These are phyloP conservation scores for Cyclina sinensis DNA, from an alignment of 1,140 invertebrate genomes.

Conservation along the genomic window DNA sequence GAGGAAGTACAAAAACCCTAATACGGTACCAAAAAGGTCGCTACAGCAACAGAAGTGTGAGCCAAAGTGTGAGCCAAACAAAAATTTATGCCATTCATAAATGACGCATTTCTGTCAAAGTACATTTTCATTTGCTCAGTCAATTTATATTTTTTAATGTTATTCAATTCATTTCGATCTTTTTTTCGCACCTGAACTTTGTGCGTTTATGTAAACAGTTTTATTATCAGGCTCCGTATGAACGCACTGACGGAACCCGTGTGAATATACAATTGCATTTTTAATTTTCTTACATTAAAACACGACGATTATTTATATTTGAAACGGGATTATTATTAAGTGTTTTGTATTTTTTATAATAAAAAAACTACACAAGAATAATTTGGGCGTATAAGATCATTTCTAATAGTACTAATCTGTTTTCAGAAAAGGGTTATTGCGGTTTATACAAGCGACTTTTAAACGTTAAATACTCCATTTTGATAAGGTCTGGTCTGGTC, in stretches of 20 bases:
- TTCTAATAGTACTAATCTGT: constrained; percentile 42
- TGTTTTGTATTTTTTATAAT: constrained; percentile 48
- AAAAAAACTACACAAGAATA: constrained; percentile 57
- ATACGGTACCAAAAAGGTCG: too few relatives aligned
- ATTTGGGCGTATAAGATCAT: constrained; percentile 51
- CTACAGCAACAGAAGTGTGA: too few relatives aligned
- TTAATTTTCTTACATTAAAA: constrained; percentile 1
- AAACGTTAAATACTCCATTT: constrained; percentile 39
- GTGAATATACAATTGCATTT: not conserved
- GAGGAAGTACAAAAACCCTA: too few relatives aligned
- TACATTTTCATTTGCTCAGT: not conserved
- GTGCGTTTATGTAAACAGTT: constrained; percentile 22
- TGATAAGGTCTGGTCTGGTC: constrained; percentile 1
- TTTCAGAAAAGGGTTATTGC: constrained; percentile 28
- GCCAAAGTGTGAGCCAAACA: too few relatives aligned
- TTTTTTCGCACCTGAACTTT: not conserved
- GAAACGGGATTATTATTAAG: constrained; percentile 23
- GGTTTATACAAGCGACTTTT: constrained; percentile 59
- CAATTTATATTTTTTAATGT: not conserved
- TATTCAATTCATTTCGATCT: too few relatives aligned
- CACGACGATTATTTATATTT: not conserved
- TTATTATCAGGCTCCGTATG: not conserved
- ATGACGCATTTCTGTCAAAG: not conserved
- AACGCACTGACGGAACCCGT: constrained; percentile 18
- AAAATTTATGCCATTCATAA: too few relatives aligned